Evolutionary conservation across 1,140 invertebrate species (phyloP).

Genomic region (Meloidogyne exigua): DNA sequence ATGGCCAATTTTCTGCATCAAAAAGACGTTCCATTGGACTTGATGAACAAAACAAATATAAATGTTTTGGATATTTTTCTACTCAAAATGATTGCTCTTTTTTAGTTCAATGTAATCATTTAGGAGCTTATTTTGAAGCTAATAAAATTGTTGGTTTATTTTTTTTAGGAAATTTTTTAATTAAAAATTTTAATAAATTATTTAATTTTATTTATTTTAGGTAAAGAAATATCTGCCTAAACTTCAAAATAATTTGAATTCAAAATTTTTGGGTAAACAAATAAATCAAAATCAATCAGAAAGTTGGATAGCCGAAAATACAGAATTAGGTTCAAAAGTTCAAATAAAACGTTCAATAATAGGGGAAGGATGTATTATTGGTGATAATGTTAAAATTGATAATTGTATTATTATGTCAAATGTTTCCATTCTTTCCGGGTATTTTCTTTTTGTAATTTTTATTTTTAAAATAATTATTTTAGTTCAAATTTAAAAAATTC

Average conservation of each 20-base stretch:
- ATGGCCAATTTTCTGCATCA: conserved; percentile 31
- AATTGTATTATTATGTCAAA: not conserved
- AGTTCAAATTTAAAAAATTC: not conserved
- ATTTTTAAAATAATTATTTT: not conserved
- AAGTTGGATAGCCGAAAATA: conserved; percentile 10
- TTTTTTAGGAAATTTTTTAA: not conserved
- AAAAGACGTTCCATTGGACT: not conserved
- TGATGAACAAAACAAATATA: conserved; percentile 19
- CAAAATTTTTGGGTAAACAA: not conserved
- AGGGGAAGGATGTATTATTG: conserved; percentile 6
- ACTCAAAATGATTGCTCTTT: conserved; percentile 22
- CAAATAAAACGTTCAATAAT: conserved; percentile 24
- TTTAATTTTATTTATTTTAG: conserved; percentile 3
- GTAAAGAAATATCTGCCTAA: conserved; percentile 4
- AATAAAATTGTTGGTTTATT: conserved; percentile 38
- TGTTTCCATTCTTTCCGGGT: not conserved
- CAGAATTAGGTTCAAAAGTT: conserved; percentile 4
- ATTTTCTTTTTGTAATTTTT: not conserved
- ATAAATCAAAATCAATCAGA: conserved; percentile 12
- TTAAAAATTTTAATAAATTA: not conserved
- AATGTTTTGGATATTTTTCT: conserved; percentile 40
- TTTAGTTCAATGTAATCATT: conserved; percentile 47
- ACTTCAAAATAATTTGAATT: not conserved
- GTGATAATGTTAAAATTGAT: conserved; percentile 22
- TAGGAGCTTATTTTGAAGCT: conserved; percentile 49